A percentile compares a stretch with the other conserved stretches of the same genome.
Evolutionary conservation across 2,113 vertebrate genomes (phyloP).

Genomic region (rat (Rattus norvegicus)): DNA sequence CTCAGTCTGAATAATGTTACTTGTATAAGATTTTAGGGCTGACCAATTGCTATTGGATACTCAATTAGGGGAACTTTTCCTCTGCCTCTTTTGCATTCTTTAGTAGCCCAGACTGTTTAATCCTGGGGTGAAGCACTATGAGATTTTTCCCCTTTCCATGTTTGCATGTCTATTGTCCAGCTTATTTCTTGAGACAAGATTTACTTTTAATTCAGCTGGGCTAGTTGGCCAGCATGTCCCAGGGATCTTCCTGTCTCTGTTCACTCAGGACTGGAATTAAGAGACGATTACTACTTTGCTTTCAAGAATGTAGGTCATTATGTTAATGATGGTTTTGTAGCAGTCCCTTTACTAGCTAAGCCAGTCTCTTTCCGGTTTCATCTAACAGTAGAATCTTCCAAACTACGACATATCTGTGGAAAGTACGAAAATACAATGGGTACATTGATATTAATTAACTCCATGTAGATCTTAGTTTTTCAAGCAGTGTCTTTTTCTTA

Average conservation of each 20-base stretch:
- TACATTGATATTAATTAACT: neutral
- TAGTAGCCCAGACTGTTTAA: neutral
- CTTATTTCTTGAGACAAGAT: neutral
- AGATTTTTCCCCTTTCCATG: neutral
- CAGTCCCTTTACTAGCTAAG: neutral
- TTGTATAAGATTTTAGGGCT: neutral
- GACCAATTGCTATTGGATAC: neutral
- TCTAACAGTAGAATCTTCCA: neutral
- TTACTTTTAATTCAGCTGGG: no score
- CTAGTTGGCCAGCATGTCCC: neutral
- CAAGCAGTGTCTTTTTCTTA: neutral
- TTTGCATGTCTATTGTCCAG: neutral
- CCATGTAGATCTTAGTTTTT: neutral
- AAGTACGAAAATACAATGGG: neutral
- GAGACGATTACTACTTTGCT: neutral
- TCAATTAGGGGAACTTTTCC: neutral
- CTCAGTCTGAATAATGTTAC: neutral
- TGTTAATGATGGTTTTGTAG: neutral
- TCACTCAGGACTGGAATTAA: no score
- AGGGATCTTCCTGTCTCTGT: neutral
- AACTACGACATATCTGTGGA: neutral
- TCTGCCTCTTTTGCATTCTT: neutral
- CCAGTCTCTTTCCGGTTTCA: no score
- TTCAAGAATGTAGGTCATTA: neutral
- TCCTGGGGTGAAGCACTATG: neutral